Evolutionary conservation across 2,113 vertebrate genomes (phyloP).

Genomic region (Eptesicus fuscus): DNA sequence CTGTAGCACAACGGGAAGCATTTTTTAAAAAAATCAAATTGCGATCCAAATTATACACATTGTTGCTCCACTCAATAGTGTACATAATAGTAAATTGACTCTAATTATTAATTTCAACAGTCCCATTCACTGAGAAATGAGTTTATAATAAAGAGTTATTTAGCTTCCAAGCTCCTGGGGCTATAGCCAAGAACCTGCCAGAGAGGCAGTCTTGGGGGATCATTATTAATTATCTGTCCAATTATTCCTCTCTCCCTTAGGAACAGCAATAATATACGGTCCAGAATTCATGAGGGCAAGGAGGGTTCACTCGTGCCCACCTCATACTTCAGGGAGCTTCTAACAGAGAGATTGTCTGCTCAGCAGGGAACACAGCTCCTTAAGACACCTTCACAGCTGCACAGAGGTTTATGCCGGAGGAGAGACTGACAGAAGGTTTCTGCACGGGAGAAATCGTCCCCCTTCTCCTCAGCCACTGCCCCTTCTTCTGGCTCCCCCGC

Average conservation of each 20-base stretch:
- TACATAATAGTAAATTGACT: constrained; percentile 38
- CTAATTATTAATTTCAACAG: constrained; percentile 48
- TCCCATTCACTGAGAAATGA: constrained; percentile 34
- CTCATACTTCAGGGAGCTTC: not conserved
- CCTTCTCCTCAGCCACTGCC: not conserved
- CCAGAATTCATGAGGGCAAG: not conserved
- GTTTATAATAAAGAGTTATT: constrained; percentile 55
- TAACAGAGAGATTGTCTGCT: not conserved
- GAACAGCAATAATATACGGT: not conserved
- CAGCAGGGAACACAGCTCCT: not conserved
- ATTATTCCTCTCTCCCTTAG: constrained; percentile 3
- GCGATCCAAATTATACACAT: not conserved
- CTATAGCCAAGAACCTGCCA: constrained; percentile 1
- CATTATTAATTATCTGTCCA: constrained; percentile 30
- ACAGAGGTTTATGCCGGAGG: not conserved
- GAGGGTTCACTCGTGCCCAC: not conserved
- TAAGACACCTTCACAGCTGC: not conserved
- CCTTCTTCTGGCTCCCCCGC: not conserved
- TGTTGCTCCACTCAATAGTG: not conserved
- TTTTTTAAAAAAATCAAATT: not conserved
- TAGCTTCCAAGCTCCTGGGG: not conserved
- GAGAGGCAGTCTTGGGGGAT: not conserved
- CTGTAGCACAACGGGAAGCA: not conserved
- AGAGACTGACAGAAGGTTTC: not conserved
- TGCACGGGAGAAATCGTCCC: not conserved